Conservation (phyloP, 2,888 invertebrate species). For the Aspidapion aeneum region DNA sequence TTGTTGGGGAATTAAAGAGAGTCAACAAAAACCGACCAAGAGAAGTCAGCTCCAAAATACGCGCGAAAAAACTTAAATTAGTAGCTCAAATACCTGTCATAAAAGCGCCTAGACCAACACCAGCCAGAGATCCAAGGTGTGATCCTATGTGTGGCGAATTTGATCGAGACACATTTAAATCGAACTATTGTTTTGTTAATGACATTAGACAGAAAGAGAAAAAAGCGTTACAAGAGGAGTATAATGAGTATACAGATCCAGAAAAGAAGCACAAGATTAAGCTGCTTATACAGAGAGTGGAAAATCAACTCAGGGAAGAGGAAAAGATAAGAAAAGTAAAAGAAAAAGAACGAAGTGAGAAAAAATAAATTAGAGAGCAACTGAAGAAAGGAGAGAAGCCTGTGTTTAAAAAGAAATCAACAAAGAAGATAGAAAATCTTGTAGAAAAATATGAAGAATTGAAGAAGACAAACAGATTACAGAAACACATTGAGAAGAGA, state of each 20-base stretch:
- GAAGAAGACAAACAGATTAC: slow-evolving; percentile 72
- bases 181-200: slow-evolving; percentile 74
- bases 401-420: slow-evolving; percentile 70
- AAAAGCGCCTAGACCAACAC: slow-evolving; percentile 1
- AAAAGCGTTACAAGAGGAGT: slow-evolving; percentile 56
- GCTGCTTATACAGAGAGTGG: slow-evolving; percentile 67
- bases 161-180: slow-evolving; percentile 68
- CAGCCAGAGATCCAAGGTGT: slow-evolving; percentile 77
- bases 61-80: slow-evolving; percentile 51
- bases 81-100: not conserved
- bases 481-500: slow-evolving; percentile 76
- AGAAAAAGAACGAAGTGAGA: slow-evolving; percentile 53
- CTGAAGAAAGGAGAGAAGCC: slow-evolving; percentile 69
- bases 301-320: slow-evolving; percentile 73
- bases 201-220: slow-evolving; percentile 71
- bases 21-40: slow-evolving; percentile 79
- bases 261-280: slow-evolving; percentile 63
- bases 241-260: slow-evolving; percentile 59
- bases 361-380: slow-evolving; percentile 54
- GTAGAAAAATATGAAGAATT: slow-evolving; percentile 78
- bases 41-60: slow-evolving; percentile 70
- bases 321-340: slow-evolving; percentile 56
- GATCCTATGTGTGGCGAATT: slow-evolving; percentile 81
- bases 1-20: slow-evolving; percentile 65
- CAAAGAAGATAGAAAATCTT: slow-evolving; percentile 68